Base-by-base conservation (phyloP, 2,888 invertebrate species). In the Sepiola atlantica region DNA sequence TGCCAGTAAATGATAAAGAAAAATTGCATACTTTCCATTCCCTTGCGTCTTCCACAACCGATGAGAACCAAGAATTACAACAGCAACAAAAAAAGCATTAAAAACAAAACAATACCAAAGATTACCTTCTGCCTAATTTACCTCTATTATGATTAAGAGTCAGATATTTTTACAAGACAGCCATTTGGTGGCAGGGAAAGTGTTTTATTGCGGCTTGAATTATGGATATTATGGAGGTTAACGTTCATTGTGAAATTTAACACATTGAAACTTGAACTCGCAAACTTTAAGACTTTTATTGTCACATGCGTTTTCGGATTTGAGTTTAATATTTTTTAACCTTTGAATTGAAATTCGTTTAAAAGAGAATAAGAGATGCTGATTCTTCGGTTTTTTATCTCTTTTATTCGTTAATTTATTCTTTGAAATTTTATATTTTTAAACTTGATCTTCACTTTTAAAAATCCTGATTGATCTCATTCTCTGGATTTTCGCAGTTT, bases 281-380 rank as follows among this genome's bases (percentile, higher is more conserved):
- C 6, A 77, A 77, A 32, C 77, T 77, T 77, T n/a, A 77, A 14
- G 77, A 77, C 14, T 77, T 45, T 77, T 77, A 77, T 77, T 16
- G 32, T n/a, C 18, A 3, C n/a, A 32, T 77, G n/a, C n/a, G 18
- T 16, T 77, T 77, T 77, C n/a, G n/a, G 8, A n/a, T 77, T 32
- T 77, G 0, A 77, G 16, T 77, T 77, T 32, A 77, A 77, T 77
- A 77, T n/a, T 77, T 77, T 77, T 77, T 77, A 32, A 77, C 12
- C 77, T 77, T 77, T 77, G n/a, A 77, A 77, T 77, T 77, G 77
- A 77, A 77, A 77, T 77, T 77, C n/a, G 32, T 77, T 77, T 77
- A 3, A 32, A 12, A 16, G 12, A 6, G 77, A 77, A 77, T 77
- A 16, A 4, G 1, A 77, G n/a, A 16, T 12, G 16, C n/a, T n/a